phyloP scores from a whole-genome alignment of 1,140 invertebrate genomes.

The Macrostomum lignano region DNA sequence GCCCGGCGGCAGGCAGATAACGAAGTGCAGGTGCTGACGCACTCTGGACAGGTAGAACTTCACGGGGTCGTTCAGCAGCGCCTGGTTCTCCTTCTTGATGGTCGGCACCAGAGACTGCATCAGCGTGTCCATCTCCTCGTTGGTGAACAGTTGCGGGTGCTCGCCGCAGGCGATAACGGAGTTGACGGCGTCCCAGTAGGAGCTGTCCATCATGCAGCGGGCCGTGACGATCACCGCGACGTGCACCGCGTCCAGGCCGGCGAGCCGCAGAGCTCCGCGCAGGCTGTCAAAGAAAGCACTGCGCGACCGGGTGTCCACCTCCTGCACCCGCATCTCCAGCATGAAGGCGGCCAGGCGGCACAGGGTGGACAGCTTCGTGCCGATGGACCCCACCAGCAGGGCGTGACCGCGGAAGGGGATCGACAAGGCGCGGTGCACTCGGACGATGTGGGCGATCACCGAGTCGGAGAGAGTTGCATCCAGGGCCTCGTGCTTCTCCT shows the following conservation, averaged over 20 bases:
- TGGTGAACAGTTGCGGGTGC: conserved; percentile 24
- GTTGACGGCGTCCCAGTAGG: conserved; percentile 21
- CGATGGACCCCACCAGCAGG: conserved; percentile 21
- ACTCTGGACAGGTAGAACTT: conserved; percentile 24
- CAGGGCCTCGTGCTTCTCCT: conserved; percentile 20
- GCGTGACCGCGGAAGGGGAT: conserved; percentile 19
- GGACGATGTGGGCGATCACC: conserved; percentile 18
- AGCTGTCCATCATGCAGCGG: conserved; percentile 8
- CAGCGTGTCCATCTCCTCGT: conserved; percentile 26
- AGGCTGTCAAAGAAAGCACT: conserved; percentile 26
- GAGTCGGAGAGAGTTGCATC: conserved; percentile 23
- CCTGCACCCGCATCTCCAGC: conserved; percentile 17
- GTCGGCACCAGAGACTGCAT: conserved; percentile 12
- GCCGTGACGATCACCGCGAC: conserved; percentile 20
- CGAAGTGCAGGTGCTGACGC: conserved; percentile 22
- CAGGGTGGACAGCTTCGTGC: conserved; percentile 18
- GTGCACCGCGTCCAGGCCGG: conserved; percentile 21
- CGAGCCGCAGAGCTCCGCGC: conserved; percentile 19
- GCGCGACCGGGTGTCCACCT: conserved; percentile 18
- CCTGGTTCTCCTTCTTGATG: neutral
- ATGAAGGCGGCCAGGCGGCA: conserved; percentile 22
- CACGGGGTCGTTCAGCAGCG: conserved; percentile 14
- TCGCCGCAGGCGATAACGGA: conserved; percentile 23
- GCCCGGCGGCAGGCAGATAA: conserved; percentile 20
- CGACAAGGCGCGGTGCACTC: conserved; percentile 19